Evolutionary conservation across 2,797 vertebrate genomes (phyloP).

Genomic region (Lacerta viridis): DNA sequence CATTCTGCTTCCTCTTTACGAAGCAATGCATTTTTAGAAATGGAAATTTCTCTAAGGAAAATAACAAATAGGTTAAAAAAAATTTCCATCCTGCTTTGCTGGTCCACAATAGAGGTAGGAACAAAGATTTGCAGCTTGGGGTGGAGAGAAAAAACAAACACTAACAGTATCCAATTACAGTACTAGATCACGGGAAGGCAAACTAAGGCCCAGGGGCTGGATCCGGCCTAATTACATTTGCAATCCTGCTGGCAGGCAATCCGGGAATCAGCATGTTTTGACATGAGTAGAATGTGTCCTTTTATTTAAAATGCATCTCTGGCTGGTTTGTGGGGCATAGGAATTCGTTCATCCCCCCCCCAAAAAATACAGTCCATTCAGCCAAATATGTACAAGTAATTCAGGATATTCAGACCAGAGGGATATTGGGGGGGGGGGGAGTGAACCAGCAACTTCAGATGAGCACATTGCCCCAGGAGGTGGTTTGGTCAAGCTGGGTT

Average conservation of each 20-base stretch:
- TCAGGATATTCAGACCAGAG: background rate
- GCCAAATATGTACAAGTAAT: background rate
- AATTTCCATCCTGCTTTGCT: background rate
- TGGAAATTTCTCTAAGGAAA: background rate
- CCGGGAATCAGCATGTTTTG: too few species aligned
- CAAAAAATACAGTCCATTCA: too few species aligned
- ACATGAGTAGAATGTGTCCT: too few species aligned
- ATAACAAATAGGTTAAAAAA: background rate
- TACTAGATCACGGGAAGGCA: background rate
- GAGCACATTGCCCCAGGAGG: too few species aligned
- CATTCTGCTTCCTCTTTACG: background rate
- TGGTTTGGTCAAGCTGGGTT: background rate
- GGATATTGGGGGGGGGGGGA: background rate
- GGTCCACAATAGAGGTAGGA: background rate
- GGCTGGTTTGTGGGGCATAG: too few species aligned
- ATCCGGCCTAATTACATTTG: too few species aligned
- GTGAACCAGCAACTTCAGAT: background rate
- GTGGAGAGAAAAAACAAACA: too few species aligned
- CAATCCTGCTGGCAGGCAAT: rapidly evolving
- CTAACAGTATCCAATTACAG: background rate
- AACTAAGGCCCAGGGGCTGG: too few species aligned
- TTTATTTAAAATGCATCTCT: too few species aligned
- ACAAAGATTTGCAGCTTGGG: background rate
- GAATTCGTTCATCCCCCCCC: too few species aligned
- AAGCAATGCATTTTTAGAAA: background rate